phyloP scores from a whole-genome alignment of 2,797 vertebrate genomes.

The Lacerta bilineata region DNA sequence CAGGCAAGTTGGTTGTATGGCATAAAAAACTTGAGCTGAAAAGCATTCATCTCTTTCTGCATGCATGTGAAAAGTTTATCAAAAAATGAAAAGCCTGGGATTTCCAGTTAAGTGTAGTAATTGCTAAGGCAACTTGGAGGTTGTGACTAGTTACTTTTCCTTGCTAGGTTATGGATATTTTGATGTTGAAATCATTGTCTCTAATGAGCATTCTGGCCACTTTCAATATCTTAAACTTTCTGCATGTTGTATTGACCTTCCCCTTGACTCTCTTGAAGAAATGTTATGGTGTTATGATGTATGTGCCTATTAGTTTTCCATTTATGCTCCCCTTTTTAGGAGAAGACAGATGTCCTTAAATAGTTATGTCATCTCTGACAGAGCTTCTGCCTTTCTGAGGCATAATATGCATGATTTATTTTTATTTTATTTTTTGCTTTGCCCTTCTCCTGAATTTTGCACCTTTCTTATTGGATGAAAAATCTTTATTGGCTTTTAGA shows the following conservation, averaged over 20 bases:
- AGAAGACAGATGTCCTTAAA: slow-evolving; percentile 17
- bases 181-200: background rate
- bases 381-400: background rate
- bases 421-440: background rate
- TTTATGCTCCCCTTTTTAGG: slow-evolving; percentile 7
- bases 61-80: background rate
- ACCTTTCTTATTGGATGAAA: background rate
- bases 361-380: background rate
- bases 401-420: background rate
- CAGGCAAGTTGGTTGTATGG: background rate
- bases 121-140: background rate
- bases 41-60: background rate
- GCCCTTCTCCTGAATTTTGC: too few relatives aligned
- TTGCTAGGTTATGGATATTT: background rate
- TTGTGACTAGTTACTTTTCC: background rate
- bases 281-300: background rate
- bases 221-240: background rate
- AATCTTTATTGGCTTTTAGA: background rate
- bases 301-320: background rate
- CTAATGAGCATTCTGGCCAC: background rate
- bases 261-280: background rate
- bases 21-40: background rate
- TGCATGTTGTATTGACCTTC: background rate
- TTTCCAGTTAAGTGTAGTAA: background rate
- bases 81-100: background rate